Conservation (phyloP, 1,140 invertebrate species). For the Aphaenogaster rudis region DNA sequence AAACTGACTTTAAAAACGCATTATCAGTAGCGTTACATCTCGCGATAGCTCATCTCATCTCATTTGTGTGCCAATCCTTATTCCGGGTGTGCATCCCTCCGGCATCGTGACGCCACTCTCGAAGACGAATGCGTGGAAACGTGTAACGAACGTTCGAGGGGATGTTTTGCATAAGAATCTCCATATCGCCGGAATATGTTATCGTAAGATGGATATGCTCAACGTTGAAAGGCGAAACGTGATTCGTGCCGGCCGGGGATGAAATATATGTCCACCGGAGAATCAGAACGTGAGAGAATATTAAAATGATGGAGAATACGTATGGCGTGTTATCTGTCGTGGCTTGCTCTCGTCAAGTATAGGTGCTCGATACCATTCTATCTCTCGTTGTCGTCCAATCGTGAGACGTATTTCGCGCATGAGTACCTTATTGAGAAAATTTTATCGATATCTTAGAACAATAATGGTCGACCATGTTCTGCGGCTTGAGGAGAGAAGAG, state of each 20-base stretch:
- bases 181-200: conserved; percentile 65
- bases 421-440: conserved; percentile 37
- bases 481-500: neutral
- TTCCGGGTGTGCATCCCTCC: conserved; percentile 9
- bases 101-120: conserved; percentile 15
- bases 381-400: conserved; percentile 4
- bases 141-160: conserved; percentile 73
- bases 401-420: conserved; percentile 19
- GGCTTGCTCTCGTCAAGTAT: neutral
- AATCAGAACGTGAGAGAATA: conserved; percentile 42
- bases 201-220: conserved; percentile 60
- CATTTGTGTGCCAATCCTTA: conserved; percentile 28
- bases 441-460: conserved; percentile 52
- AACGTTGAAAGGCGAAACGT: conserved; percentile 56
- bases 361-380: conserved; percentile 13
- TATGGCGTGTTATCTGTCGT: neutral
- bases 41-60: conserved; percentile 39
- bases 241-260: conserved; percentile 34
- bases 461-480: neutral
- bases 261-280: conserved; percentile 34
- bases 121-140: conserved; percentile 63
- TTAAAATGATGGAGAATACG: conserved; percentile 30
- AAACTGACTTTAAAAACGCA: neutral
- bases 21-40: neutral
- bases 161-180: conserved; percentile 70